Evolutionary conservation across 2,888 invertebrate species (phyloP).

Genomic region (Ptychoptera albimana): DNA sequence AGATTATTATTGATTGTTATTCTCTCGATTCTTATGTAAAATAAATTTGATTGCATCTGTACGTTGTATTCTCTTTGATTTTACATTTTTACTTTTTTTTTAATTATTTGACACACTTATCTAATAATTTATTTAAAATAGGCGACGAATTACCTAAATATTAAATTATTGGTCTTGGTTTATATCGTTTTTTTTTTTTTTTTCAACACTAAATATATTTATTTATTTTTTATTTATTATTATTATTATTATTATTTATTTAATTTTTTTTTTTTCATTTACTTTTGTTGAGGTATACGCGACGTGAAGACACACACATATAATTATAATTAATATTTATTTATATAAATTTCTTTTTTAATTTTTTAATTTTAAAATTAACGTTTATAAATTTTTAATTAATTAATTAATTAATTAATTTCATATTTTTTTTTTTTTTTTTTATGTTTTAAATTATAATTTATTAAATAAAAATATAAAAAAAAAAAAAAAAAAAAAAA

Average conservation of each 20-base stretch:
- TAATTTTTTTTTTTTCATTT: constrained; percentile 7
- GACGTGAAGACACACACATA: constrained; percentile 34
- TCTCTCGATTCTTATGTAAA: not conserved
- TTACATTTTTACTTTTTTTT: too few species aligned
- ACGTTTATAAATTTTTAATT: constrained; percentile 1
- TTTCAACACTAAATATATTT: not conserved
- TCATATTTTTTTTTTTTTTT: not conserved
- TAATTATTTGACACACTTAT: too few species aligned
- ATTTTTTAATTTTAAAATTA: constrained; percentile 1
- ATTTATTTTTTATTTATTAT: constrained; percentile 2
- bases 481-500: too few species aligned
- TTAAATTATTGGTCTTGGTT: too few species aligned
- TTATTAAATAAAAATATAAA: too few species aligned
- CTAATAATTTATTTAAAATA: too few species aligned
- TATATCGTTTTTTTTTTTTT: constrained; percentile 1
- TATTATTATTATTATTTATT: constrained; percentile 7
- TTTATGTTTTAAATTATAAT: too few species aligned
- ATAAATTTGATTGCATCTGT: not conserved
- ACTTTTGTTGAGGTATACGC: constrained; percentile 36
- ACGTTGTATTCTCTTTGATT: too few species aligned
- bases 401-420: not conserved
- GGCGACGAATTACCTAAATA: too few species aligned
- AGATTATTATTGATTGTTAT: too few species aligned
- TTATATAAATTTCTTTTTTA: constrained; percentile 3
- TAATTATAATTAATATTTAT: constrained; percentile 15